These are phyloP conservation scores for Gadus chalcogrammus DNA, from an alignment of 2,113 vertebrate species.

Conservation along the genomic window DNA sequence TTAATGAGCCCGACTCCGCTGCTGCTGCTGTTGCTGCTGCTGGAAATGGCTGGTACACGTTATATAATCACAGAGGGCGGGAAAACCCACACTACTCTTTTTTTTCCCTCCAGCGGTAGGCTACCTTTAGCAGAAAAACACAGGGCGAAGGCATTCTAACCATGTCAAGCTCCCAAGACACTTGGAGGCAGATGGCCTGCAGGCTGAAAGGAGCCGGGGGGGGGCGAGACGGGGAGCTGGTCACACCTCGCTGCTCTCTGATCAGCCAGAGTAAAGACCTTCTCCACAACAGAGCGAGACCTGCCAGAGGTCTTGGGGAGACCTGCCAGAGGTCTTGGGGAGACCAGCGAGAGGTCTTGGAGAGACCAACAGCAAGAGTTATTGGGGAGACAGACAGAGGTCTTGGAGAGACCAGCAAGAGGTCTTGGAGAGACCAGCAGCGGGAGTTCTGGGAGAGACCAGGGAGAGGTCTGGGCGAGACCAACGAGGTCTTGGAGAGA, in stretches of 20 bases:
- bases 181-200: conserved; percentile 17
- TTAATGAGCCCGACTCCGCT: conserved; percentile 53
- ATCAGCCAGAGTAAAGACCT: conserved; percentile 68
- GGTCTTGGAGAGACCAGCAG: conserved; percentile 27
- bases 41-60: conserved; percentile 67
- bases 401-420: conserved; percentile 27
- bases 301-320: conserved; percentile 28
- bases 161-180: conserved; percentile 46
- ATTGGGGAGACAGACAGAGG: neutral
- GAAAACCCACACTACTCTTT: conserved; percentile 63
- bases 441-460: too few relatives aligned
- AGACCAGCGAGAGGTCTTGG: conserved; percentile 27
- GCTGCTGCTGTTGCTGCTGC: conserved; percentile 37
- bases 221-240: conserved; percentile 12
- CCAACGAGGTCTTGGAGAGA: conserved; percentile 28
- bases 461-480: neutral
- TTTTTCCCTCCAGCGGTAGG: conserved; percentile 6
- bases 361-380: neutral
- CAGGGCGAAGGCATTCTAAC: conserved; percentile 63
- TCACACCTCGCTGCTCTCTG: conserved; percentile 54
- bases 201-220: conserved; percentile 12
- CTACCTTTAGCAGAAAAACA: conserved; percentile 55
- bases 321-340: too few relatives aligned
- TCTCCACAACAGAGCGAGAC: neutral
- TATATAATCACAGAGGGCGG: conserved; percentile 71